A percentile compares a stretch with the other conserved stretches of the same genome.
Conservation (phyloP, 1,140 invertebrate species). For the Lasioglossum baleicum region DNA sequence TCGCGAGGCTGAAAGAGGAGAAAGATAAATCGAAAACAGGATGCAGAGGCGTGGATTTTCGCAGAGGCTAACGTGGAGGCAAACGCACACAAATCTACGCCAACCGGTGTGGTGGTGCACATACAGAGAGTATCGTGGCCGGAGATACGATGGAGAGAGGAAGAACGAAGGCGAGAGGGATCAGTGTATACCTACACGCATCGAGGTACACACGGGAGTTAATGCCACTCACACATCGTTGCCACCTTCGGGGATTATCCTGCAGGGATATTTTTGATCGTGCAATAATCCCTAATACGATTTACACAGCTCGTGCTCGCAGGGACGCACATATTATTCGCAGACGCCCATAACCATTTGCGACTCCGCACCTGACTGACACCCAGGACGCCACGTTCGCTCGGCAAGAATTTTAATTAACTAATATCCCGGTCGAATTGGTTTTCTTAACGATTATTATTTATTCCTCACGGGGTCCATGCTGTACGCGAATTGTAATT, state of each 20-base stretch:
- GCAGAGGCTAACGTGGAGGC: conserved; percentile 52
- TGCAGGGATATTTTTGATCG: conserved; percentile 79
- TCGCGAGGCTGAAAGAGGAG: conserved; percentile 61
- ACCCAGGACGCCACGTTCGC: background rate
- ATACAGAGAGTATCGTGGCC: conserved; percentile 10
- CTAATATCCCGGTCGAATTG: background rate
- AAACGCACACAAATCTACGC: background rate
- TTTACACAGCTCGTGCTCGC: conserved; percentile 75
- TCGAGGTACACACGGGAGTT: conserved; percentile 63
- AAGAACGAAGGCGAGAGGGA: conserved; percentile 47
- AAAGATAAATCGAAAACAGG: conserved; percentile 71
- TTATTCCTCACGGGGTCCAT: background rate
- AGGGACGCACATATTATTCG: conserved; percentile 62
- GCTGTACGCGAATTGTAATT: too few species aligned
- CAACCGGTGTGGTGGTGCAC: background rate
- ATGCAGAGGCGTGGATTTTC: conserved; percentile 68
- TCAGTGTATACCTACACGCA: conserved; percentile 55
- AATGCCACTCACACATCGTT: conserved; percentile 73
- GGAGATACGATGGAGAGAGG: conserved; percentile 34
- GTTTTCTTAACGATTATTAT: too few species aligned
- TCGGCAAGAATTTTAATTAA: conserved; percentile 31
- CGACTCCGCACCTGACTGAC: conserved; percentile 53
- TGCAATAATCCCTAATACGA: conserved; percentile 80
- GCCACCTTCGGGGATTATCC: conserved; percentile 75
- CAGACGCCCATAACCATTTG: conserved; percentile 53